phyloP scores from a whole-genome alignment of 1,140 invertebrate genomes.

The Druon quercuslanigerum region DNA sequence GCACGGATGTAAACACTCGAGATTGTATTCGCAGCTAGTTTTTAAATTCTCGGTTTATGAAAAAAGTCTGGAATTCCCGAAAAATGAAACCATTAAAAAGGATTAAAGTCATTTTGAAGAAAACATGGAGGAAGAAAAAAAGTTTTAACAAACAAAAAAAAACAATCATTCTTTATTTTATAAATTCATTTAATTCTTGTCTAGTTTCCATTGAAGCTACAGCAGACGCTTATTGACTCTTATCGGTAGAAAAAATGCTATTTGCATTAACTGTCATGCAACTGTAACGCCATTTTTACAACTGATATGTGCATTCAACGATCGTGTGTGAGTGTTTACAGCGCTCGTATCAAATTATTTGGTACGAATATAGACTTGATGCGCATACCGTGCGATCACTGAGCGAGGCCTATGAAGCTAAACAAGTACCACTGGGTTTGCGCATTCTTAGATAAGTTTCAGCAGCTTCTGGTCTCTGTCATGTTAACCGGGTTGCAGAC shows the following conservation, averaged over 20 bases:
- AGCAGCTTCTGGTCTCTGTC: slow-evolving; percentile 5
- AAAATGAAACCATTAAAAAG: too few relatives aligned
- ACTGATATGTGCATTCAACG: slow-evolving; percentile 9
- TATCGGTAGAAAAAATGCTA: background rate
- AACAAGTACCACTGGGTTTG: slow-evolving; percentile 12
- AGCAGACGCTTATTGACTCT: too few relatives aligned
- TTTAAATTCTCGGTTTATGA: too few relatives aligned
- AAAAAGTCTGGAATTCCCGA: too few relatives aligned
- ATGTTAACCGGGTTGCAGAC: background rate
- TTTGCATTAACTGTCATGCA: slow-evolving; percentile 22
- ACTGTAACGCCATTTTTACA: slow-evolving; percentile 26
- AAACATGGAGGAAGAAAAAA: too few relatives aligned
- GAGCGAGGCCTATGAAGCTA: slow-evolving; percentile 2
- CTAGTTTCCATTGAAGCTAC: too few relatives aligned
- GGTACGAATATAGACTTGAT: slow-evolving; percentile 16
- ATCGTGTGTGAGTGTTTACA: slow-evolving; percentile 1
- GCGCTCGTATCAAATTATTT: background rate
- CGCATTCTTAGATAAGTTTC: slow-evolving; percentile 16
- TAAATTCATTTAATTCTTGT: too few relatives aligned
- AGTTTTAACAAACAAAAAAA: too few relatives aligned
- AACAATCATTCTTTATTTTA: too few relatives aligned
- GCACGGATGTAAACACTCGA: too few relatives aligned
- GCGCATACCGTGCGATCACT: slow-evolving; percentile 5
- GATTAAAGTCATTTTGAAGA: too few relatives aligned
- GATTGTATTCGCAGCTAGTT: too few relatives aligned